Conservation (phyloP, 2,888 invertebrate species). For the Ectemnius continuus region DNA sequence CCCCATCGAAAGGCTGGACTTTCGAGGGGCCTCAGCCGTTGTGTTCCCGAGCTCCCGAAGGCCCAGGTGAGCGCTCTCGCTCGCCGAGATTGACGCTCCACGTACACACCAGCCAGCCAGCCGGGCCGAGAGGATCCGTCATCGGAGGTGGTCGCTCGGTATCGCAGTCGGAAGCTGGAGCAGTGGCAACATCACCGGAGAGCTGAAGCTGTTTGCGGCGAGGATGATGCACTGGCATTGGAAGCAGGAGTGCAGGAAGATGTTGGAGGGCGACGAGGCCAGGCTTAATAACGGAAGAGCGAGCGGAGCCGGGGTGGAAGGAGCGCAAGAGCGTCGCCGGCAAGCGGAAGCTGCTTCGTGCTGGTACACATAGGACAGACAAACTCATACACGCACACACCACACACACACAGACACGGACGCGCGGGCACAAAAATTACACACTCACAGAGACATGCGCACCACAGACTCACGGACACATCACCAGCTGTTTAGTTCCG, state of each 20-base stretch:
- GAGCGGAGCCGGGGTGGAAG: too few relatives aligned
- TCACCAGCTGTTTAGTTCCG: slow-evolving; percentile 14
- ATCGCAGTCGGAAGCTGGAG: too few relatives aligned
- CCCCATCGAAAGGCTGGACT: slow-evolving; percentile 18
- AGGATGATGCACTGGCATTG: too few relatives aligned
- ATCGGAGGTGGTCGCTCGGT: too few relatives aligned
- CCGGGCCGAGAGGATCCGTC: not conserved
- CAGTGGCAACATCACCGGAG: too few relatives aligned
- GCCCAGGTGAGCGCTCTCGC: not conserved
- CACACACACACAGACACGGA: slow-evolving; percentile 9
- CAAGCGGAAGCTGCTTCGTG: not conserved
- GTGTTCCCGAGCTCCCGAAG: not conserved
- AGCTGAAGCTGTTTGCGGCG: too few relatives aligned
- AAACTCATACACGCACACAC: slow-evolving; percentile 11
- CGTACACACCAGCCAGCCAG: not conserved
- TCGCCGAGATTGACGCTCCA: not conserved
- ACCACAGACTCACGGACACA: not conserved
- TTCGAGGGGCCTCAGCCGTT: slow-evolving; percentile 25
- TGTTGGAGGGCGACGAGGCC: too few relatives aligned
- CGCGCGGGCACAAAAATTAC: not conserved
- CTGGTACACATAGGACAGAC: slow-evolving; percentile 3
- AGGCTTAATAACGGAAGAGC: too few relatives aligned
- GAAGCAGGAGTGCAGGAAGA: too few relatives aligned
- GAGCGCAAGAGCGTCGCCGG: not conserved
- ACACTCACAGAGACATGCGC: too few relatives aligned